These are phyloP conservation scores for Nothocercus julius DNA, from an alignment of 2,113 vertebrate species.

Conservation along the genomic window DNA sequence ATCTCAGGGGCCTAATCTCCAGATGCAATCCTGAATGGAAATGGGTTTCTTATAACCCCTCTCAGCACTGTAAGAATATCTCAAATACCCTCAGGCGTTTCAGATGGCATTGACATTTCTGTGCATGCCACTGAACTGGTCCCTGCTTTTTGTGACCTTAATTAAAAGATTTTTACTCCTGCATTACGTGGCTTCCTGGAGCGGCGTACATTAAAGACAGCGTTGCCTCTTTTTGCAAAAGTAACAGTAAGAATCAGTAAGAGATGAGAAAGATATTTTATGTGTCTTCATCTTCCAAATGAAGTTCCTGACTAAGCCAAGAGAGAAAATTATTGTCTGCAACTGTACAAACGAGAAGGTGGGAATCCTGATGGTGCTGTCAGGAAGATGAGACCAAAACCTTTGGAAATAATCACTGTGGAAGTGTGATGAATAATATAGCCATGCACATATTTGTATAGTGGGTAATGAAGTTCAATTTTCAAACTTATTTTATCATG, in stretches of 20 bases:
- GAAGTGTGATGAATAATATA: background rate
- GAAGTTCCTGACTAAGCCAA: background rate
- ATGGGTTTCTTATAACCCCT: background rate
- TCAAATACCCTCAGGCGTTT: background rate
- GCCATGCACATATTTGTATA: background rate
- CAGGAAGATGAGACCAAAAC: background rate
- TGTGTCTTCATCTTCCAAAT: background rate
- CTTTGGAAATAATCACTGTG: background rate
- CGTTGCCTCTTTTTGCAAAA: background rate
- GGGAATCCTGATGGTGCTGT: background rate
- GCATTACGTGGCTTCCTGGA: background rate
- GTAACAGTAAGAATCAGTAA: background rate
- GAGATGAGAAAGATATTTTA: background rate
- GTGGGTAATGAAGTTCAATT: background rate
- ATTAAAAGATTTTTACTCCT: background rate
- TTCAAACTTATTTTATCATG: background rate
- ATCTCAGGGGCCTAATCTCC: background rate
- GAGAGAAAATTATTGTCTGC: background rate
- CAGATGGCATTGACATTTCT: background rate
- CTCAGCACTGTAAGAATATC: background rate
- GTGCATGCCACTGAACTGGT: background rate
- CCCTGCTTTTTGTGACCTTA: background rate
- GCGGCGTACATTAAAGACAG: background rate
- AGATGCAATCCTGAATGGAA: background rate
- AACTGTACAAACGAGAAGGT: background rate